Conservation (phyloP, 92 coral and sea anemone genomes). For the Paramuricea clavata region DNA sequence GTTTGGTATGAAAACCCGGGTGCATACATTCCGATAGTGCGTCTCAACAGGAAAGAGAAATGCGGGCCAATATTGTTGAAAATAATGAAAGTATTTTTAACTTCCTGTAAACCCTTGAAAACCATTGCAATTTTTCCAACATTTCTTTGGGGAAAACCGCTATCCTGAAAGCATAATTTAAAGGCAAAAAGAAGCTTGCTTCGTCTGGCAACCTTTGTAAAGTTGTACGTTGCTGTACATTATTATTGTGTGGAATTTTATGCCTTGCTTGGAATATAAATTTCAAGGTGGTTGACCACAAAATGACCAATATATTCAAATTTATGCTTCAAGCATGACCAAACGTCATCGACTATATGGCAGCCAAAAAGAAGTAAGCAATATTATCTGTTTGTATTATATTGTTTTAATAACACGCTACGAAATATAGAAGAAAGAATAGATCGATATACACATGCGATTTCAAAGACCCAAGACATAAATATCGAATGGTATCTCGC, state of each 20-base stretch:
- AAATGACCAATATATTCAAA: constrained; percentile 17
- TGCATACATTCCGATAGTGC: not conserved
- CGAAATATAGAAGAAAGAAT: not conserved
- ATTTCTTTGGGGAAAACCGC: not conserved
- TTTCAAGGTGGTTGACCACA: constrained; percentile 10
- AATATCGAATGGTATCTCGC: not conserved
- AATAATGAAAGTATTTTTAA: too few relatives aligned
- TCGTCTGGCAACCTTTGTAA: not conserved
- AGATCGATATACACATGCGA: not conserved
- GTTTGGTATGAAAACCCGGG: not conserved
- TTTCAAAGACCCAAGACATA: not conserved
- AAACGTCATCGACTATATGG: constrained; percentile 6
- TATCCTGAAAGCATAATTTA: not conserved
- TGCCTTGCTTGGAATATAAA: not conserved
- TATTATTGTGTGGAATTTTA: not conserved
- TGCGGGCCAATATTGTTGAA: not conserved
- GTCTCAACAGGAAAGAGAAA: not conserved
- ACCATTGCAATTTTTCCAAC: not conserved
- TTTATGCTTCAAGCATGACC: constrained; percentile 20
- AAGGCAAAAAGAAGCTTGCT: not conserved
- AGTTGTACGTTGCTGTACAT: not conserved
- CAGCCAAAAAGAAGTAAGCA: constrained; percentile 40
- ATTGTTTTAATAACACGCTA: not conserved
- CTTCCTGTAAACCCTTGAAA: not conserved
- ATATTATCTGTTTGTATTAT: not conserved